Evolutionary conservation across 2,797 vertebrate genomes (phyloP).

Genomic region (Psittacula echo): DNA sequence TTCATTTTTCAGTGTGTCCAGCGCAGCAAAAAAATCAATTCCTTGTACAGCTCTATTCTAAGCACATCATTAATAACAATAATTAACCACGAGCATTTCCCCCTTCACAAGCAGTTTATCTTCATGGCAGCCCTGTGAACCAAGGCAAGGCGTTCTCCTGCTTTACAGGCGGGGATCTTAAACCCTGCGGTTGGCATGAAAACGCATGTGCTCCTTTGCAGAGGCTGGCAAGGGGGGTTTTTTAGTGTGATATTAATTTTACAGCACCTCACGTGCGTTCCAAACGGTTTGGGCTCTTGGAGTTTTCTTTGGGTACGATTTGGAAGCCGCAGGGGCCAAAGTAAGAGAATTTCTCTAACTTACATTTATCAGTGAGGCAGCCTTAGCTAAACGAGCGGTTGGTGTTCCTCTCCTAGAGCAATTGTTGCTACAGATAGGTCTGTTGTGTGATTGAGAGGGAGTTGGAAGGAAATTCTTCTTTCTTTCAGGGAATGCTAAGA

Average conservation of each 20-base stretch:
- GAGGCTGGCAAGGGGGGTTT: neutral
- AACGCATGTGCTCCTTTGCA: neutral
- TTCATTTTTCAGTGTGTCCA: neutral
- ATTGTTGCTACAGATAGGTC: neutral
- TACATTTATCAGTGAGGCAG: neutral
- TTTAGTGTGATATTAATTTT: neutral
- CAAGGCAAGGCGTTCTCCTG: neutral
- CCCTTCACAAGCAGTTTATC: neutral
- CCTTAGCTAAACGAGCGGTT: neutral
- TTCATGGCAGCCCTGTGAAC: neutral
- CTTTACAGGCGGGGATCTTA: neutral
- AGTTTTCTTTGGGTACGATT: neutral
- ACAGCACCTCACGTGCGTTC: fast-evolving
- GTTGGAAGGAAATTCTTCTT: neutral
- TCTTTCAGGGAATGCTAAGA: neutral
- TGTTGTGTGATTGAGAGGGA: neutral
- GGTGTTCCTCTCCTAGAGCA: neutral
- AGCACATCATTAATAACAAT: neutral
- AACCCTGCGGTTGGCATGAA: neutral
- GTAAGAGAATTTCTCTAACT: neutral
- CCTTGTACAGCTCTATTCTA: neutral
- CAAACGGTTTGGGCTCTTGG: neutral
- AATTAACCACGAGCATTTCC: neutral
- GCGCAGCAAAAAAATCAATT: neutral
- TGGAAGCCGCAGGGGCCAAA: neutral